phyloP scores from a whole-genome alignment of 2,113 vertebrate species.

The Tachuris rubrigastra region DNA sequence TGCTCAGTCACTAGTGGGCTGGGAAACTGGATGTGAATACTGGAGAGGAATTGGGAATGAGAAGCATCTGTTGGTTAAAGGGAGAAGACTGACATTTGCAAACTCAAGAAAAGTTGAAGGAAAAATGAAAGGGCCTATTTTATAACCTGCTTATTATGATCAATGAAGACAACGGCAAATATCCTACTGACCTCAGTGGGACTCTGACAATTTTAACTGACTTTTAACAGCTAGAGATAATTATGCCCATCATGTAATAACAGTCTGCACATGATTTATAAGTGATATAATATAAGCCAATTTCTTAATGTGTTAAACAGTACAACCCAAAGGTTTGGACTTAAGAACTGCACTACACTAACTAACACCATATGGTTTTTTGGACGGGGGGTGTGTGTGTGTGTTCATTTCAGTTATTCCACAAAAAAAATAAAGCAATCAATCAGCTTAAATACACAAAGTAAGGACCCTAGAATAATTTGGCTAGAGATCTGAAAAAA shows the following conservation, averaged over 20 bases:
- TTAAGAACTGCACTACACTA: neutral
- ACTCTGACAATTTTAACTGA: neutral
- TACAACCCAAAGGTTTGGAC: neutral
- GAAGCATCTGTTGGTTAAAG: neutral
- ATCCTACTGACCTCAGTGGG: neutral
- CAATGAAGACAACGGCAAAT: neutral
- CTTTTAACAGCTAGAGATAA: neutral
- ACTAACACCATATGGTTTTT: fast-evolving
- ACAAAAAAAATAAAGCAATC: neutral
- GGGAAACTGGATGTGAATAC: neutral
- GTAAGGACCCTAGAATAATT: neutral
- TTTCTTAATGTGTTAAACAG: neutral
- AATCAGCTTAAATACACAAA: neutral
- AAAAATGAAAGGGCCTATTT: neutral
- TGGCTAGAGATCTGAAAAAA: neutral
- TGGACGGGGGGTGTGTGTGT: neutral
- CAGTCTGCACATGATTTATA: neutral
- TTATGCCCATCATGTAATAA: neutral
- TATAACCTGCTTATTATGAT: neutral
- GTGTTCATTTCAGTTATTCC: neutral
- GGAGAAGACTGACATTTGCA: neutral
- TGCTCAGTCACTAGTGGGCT: fast-evolving
- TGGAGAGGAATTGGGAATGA: neutral
- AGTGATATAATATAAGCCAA: neutral
- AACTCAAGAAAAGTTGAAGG: neutral